phyloP scores from a whole-genome alignment of 2,888 invertebrate genomes.

The Dicyrtomina minuta region DNA sequence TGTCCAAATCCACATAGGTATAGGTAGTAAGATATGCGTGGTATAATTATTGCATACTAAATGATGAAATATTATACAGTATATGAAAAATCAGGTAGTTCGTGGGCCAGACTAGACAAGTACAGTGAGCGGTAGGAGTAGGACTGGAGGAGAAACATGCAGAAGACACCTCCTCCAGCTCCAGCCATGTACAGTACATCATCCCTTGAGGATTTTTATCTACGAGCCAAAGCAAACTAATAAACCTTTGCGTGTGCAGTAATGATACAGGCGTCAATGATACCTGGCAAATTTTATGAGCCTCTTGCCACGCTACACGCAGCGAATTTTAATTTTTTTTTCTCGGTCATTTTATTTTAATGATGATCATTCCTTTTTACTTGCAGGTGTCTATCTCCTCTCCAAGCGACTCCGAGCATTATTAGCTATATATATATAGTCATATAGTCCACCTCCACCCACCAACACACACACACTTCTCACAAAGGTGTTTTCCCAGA shows the following conservation, averaged over 20 bases:
- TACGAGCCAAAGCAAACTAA: too few species aligned
- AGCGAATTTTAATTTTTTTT: constrained; percentile 27
- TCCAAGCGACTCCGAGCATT: too few species aligned
- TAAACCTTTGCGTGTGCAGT: too few species aligned
- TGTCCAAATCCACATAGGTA: too few species aligned
- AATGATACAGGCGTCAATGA: constrained; percentile 20
- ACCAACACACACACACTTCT: too few species aligned
- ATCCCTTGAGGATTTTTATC: too few species aligned
- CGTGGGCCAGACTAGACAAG: background rate
- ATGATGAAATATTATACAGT: too few species aligned
- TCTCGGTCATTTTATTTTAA: constrained; percentile 12
- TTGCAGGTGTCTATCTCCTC: constrained; percentile 12
- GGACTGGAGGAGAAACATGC: background rate
- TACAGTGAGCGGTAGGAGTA: background rate
- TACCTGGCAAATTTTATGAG: constrained; percentile 27
- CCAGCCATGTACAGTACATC: constrained; percentile 1
- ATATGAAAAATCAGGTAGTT: background rate
- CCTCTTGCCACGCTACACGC: constrained; percentile 19
- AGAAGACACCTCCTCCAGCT: background rate
- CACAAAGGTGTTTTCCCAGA: too few species aligned
- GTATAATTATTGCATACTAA: too few species aligned
- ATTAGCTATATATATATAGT: too few species aligned
- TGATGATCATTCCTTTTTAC: constrained; percentile 1
- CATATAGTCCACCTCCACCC: too few species aligned
- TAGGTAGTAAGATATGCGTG: too few species aligned